Percentiles rank a stretch among this genome's conserved stretches.
phyloP scores from a whole-genome alignment of 1,140 invertebrate species.

The Ruditapes philippinarum region DNA sequence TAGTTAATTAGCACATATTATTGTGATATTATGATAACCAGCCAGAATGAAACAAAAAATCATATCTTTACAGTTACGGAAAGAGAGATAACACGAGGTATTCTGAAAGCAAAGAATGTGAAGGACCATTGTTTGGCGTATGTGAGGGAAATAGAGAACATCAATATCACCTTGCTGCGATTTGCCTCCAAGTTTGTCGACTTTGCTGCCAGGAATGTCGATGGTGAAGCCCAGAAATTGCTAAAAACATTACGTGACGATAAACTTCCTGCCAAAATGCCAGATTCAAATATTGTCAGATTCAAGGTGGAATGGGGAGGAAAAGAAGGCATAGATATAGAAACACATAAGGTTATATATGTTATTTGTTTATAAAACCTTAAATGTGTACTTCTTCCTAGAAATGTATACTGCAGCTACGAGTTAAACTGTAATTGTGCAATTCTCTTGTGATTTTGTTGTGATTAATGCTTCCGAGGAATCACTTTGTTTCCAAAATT shows the following conservation, averaged over 20 bases:
- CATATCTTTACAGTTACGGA: slow-evolving; percentile 93
- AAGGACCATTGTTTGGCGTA: slow-evolving; percentile 99
- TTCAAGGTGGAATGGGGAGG: slow-evolving; percentile 99
- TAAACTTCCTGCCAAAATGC: slow-evolving; percentile 82
- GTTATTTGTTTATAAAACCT: not conserved
- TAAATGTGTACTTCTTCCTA: too few relatives aligned
- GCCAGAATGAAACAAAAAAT: too few relatives aligned
- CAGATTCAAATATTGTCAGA: slow-evolving; percentile 88
- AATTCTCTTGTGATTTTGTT: too few relatives aligned
- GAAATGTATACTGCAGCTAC: too few relatives aligned
- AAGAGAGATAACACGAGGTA: slow-evolving; percentile 98
- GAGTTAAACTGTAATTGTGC: too few relatives aligned
- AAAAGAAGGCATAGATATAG: slow-evolving; percentile 96
- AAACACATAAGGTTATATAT: slow-evolving; percentile 91
- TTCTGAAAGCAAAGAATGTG: slow-evolving; percentile 97
- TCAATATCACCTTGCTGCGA: slow-evolving; percentile 96
- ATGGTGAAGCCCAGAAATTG: slow-evolving; percentile 96
- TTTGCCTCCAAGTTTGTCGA: slow-evolving; percentile 98
- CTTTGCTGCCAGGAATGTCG: slow-evolving; percentile 93
- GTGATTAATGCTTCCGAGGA: too few relatives aligned
- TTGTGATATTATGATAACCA: too few relatives aligned
- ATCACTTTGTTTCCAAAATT: too few relatives aligned
- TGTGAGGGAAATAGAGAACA: slow-evolving; percentile 98
- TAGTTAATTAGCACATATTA: too few relatives aligned
- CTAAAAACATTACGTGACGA: slow-evolving; percentile 96